phyloP scores from a whole-genome alignment of 2,888 invertebrate species.

The Luperina nickerlii region DNA sequence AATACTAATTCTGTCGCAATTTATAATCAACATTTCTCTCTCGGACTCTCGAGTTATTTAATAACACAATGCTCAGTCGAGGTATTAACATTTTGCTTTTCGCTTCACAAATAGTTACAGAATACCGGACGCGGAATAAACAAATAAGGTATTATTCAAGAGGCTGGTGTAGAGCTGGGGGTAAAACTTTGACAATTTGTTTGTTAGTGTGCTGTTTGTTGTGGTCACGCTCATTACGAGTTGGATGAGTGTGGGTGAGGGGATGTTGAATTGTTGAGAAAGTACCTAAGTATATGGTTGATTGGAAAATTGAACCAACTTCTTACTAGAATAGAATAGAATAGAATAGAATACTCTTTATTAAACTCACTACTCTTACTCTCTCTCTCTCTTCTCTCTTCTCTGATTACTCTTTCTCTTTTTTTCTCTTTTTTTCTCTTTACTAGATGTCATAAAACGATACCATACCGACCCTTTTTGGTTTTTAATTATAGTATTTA shows the following conservation, averaged over 20 bases:
- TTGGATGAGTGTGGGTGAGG: not conserved
- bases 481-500: no score
- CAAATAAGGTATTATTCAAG: slow-evolving; percentile 28
- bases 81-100: slow-evolving; percentile 10
- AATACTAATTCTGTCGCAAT: slow-evolving; percentile 15
- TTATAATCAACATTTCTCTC: slow-evolving; percentile 2
- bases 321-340: no score
- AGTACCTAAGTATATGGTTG: not conserved
- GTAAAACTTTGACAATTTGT: slow-evolving; percentile 5
- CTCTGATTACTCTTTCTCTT: no score
- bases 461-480: no score
- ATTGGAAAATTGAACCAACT: not conserved
- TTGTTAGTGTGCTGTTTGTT: slow-evolving; percentile 11
- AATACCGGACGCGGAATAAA: slow-evolving; percentile 37
- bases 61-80: not conserved
- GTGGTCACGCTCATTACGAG: slow-evolving; percentile 13
- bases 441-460: not conserved
- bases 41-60: not conserved
- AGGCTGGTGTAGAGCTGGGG: not conserved
- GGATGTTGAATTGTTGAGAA: not conserved
- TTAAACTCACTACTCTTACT: no score
- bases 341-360: no score
- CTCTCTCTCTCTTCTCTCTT: no score
- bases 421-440: no score
- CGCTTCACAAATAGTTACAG: slow-evolving; percentile 14